Conservation (phyloP, 2,797 vertebrate genomes). For the Falco peregrinus region DNA sequence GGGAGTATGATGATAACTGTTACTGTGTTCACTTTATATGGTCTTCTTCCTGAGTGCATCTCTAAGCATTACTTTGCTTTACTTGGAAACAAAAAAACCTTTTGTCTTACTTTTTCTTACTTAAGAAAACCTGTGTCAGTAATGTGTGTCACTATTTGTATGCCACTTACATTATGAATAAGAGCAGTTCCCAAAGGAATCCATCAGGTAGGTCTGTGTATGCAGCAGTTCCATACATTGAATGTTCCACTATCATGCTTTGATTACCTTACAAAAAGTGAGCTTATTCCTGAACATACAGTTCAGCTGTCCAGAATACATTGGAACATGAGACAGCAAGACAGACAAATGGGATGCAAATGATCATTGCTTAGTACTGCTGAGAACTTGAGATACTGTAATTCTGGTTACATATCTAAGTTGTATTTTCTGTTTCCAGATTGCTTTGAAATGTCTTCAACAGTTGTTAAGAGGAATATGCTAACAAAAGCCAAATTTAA, state of each 20-base stretch:
- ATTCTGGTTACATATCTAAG: neutral
- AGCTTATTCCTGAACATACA: neutral
- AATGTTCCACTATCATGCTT: neutral
- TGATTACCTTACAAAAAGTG: neutral
- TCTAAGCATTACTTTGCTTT: neutral
- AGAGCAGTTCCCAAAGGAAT: neutral
- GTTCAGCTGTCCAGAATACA: neutral
- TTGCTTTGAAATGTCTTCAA: neutral
- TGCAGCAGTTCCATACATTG: neutral
- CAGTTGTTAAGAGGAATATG: neutral
- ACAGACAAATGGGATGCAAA: neutral
- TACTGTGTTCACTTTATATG: neutral
- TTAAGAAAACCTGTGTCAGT: neutral
- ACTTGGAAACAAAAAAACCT: neutral
- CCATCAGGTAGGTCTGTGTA: neutral
- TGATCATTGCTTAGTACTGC: neutral
- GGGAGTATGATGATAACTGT: neutral
- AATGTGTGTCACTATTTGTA: rapidly evolving
- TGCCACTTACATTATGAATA: neutral
- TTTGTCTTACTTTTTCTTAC: neutral
- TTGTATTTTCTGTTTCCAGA: neutral
- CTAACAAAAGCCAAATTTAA: neutral
- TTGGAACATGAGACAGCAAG: neutral
- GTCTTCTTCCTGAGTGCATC: neutral
- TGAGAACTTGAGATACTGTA: neutral